Evolutionary conservation across 2,888 invertebrate species (phyloP), one percentile per base, ranked within the genome.

Genomic region (Gymnoscelis rufifasciata): DNA sequence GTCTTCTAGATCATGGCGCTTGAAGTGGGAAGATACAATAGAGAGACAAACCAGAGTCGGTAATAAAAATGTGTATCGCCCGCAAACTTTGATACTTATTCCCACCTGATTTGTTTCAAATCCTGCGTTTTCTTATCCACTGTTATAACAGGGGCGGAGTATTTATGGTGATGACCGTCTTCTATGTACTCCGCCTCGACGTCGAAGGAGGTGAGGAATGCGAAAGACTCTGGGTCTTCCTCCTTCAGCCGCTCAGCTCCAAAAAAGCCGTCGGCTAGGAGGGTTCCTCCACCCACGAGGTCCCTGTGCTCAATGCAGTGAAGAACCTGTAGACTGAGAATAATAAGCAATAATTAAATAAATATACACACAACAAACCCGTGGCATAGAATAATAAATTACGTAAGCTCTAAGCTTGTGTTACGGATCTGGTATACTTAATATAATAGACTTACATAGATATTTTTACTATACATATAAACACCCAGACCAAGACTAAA

Each of bases 261-360:
- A 43, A 90, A 84, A 65, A 94, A 92, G 0, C 95, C 95, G 65
- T 95, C 95, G 0, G 92, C 92, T 1, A 95, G 81, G 31, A 93
- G 78, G 0, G 92, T 94, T 55, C 94, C 91, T 0, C 95, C 95
- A 0, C 95, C 95, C 0, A 68, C 74, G 0, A 91, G 92, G 7
- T 90, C 88, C 3, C 61, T 59, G 42, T 88, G 86, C 41, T 84
- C 77, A 1, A 88, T 37, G 44, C 87, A 83, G 46, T 88, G 88
- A 0, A 89, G 67, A 11, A 88, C 69, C 67, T 88, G 88, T 3
- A 89, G 68, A 0, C 89, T 89, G 59, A 62, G 7, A 11, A 31
- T 4, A 1, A n/a, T 10, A 2, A 10, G 8, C 5, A 19, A 2
- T 5, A 3, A 19, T 19, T 19, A 5, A 3, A 19, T 2, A 19